These are phyloP conservation scores for Melangyna quadrimaculata DNA, from an alignment of 2,888 invertebrate genomes.

Conservation along the genomic window DNA sequence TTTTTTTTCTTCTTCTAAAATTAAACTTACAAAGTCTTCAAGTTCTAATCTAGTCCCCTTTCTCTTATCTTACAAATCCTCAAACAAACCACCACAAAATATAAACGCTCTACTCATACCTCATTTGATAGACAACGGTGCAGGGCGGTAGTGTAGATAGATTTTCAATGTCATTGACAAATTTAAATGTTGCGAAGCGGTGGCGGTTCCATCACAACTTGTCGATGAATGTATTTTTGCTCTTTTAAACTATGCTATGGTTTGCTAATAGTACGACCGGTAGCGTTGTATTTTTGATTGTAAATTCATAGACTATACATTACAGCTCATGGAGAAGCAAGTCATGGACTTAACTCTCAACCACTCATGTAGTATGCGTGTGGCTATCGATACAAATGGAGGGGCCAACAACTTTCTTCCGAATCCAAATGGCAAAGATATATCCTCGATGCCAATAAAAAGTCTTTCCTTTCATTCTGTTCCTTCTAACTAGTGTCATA, in stretches of 20 bases:
- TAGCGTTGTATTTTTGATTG: not conserved
- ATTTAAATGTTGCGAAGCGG: conserved; percentile 42
- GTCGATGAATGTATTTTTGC: not conserved
- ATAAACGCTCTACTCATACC: not conserved
- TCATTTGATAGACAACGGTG: not conserved
- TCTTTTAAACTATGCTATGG: not conserved
- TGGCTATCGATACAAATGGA: too few species aligned
- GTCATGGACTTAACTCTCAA: too few species aligned
- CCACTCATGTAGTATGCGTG: too few species aligned
- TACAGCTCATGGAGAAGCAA: too few species aligned
- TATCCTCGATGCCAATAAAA: too few species aligned
- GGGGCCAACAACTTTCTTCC: too few species aligned
- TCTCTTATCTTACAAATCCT: not conserved
- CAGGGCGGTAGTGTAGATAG: not conserved
- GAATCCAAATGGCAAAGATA: too few species aligned
- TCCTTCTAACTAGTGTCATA: too few species aligned
- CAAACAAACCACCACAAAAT: not conserved
- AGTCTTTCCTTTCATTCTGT: too few species aligned
- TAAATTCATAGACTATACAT: not conserved
- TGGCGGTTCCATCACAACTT: too few species aligned
- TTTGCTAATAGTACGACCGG: not conserved
- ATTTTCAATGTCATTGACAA: conserved; percentile 61
- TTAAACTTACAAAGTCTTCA: conserved; percentile 17
- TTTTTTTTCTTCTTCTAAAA: conserved; percentile 26
- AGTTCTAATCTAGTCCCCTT: not conserved